Conservation (phyloP, 2,888 invertebrate species). For the Lypha dubia region DNA sequence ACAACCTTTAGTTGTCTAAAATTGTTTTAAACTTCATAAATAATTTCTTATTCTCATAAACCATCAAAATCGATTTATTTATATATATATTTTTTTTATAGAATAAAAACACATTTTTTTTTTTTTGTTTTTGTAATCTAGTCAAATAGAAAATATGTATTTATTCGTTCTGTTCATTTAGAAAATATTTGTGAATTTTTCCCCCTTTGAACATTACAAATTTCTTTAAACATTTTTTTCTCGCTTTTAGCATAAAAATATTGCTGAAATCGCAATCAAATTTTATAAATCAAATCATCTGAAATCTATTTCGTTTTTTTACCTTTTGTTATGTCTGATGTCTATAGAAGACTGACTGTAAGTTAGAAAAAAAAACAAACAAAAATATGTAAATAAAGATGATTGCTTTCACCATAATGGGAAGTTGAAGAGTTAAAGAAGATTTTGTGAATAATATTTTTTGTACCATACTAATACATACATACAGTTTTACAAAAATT, state of each 20-base stretch:
- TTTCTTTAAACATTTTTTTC: background rate
- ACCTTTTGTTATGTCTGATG: slow-evolving; percentile 21
- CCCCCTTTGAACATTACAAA: too few species aligned
- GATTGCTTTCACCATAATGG: too few species aligned
- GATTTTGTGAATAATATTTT: too few species aligned
- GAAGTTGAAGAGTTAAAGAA: too few species aligned
- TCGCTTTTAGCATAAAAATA: slow-evolving; percentile 20
- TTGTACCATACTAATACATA: too few species aligned
- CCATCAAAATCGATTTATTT: background rate
- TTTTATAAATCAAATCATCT: slow-evolving; percentile 56
- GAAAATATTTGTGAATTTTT: too few species aligned
- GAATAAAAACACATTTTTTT: background rate
- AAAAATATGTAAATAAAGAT: too few species aligned
- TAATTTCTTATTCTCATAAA: background rate
- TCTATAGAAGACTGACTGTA: background rate
- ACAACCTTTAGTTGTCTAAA: slow-evolving; percentile 27
- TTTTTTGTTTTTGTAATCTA: background rate
- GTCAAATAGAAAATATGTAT: too few species aligned
- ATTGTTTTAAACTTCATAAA: background rate
- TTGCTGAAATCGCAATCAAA: slow-evolving; percentile 43
- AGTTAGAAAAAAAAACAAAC: background rate
- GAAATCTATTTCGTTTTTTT: slow-evolving; percentile 36
- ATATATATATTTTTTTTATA: background rate
- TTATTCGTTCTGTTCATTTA: background rate
- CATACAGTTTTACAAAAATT: too few species aligned